Evolutionary conservation across 2,113 vertebrate species (phyloP), one percentile per base, ranked within the genome.

Genomic region (Oryzias javanicus): DNA sequence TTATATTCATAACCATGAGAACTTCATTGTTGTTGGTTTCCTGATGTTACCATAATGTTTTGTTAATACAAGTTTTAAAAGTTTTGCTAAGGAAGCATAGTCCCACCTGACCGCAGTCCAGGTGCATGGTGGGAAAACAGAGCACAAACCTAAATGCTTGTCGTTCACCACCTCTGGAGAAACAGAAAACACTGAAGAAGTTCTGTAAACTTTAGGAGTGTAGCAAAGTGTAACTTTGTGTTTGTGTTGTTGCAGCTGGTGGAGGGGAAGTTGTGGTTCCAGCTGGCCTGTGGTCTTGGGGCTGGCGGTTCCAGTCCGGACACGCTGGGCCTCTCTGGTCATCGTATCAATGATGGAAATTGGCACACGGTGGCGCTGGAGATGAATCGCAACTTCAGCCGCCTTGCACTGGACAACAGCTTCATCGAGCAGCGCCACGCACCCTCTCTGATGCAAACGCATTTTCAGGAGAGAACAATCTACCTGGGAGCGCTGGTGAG

Each of bases 331-430:
- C 94, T 97, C 84, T 98, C 96, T 0, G 94, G 95, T 42, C 91
- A 94, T 1, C 86, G 91, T 0, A 93, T 99, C 58, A 99, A 94
- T 0, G 97, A 99, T 0, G 97, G 97, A 19, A 93, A 83, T 87
- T 98, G 97, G 97, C 97, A 99, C 81, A 95, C 95, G 0, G 94
- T 98, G 70, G 93, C 91, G 46, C 86, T 98, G 76, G 97, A 99
- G 82, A 89, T 99, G 57, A 95, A 94, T 42, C 92, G 91, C 62
- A 98, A 98, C 67, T 94, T 93, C 91, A 98, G 95, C 0, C 97
- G 96, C 85, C 79, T 99, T 78, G 92, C 95, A 1, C 87, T 99
- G 49, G 97, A 98, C 0, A 94, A 97, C 81, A 96, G 94, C 85
- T 97, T 97, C 0, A 93, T 96, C 66, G 96, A 98, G 69, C 91